Base-by-base conservation (phyloP, 2,797 vertebrate species). In the Clarias pachynema region DNA sequence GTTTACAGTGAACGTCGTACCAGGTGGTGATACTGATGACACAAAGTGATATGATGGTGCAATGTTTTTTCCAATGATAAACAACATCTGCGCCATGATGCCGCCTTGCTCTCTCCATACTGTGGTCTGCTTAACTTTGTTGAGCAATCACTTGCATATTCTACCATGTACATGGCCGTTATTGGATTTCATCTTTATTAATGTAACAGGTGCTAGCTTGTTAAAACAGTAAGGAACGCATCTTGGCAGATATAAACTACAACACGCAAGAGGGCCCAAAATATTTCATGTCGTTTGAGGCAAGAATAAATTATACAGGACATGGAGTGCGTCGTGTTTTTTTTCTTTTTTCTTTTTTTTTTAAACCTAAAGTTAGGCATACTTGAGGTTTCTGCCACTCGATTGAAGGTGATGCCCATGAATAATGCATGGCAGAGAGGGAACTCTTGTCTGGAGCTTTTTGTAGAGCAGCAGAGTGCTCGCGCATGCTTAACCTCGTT, bases 341-440 rank as follows among this genome's bases (percentile, higher is more conserved):
- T 44, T 44, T 44, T 44, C 9, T 9, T 8, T 44, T 49, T 53
- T 14, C 14, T 49, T 49, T 49, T 49, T 49, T 49, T 49, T 12
- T 49, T 49, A 49, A 49, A 91, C 93, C 95, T 95, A 95, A 96
- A 97, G 95, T 98, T 97, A 96, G 97, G 96, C 94, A 95, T 95
- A 93, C 96, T 96, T 95, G 96, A 98, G 96, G 96, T 97, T 97
- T 94, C 93, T 96, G 95, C 96, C 96, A 94, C 95, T 96, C 95
- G 96, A 96, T 96, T 96, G 96, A 96, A 93, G 92, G 94, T 94
- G 91, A 89, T 94, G 89, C 95, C 95, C 89, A 97, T 99, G 97
- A 97, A 98, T 99, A 97, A 98, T 99, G 97, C 97, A 99, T 98
- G 95, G 96, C 90, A 89, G 93, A 95, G 96, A 97, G 96, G 96